Evolutionary conservation across 2,113 vertebrate species (phyloP), one percentile per base, ranked within the genome.

Genomic region (Thryonomys swinderianus): DNA sequence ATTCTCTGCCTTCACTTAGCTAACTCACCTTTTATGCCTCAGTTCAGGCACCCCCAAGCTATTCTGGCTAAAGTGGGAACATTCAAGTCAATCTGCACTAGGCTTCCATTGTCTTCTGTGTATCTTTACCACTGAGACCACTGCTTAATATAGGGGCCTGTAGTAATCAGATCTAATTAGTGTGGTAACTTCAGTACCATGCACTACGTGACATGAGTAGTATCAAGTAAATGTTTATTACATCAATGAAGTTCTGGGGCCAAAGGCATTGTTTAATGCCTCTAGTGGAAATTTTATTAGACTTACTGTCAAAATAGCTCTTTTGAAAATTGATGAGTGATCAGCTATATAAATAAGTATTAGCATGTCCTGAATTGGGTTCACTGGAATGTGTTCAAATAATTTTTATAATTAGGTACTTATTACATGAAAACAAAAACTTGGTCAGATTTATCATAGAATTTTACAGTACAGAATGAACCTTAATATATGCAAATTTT

Each of bases 381-480:
- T 73, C 10, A 27, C 34, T 40, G 40, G 8, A 18, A 45, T 91
- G 1, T 88, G 40, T 7, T 7, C 59, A 88, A n/a, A 51, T 71
- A 53, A n/a, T 40, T 83, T 94, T 92, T 61, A 71, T 86, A 76
- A 90, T 14, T 73, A n/a, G 32, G n/a, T 88, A 48, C 23, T 40
- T 90, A 83, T 76, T 74, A 86, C 2, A 53, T 14, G 32, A 57
- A 32, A 80, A 90, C 21, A 83, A 89, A 73, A 87, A 51, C 27
- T 74, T 51, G 5, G 74, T 93, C 30, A 53, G 34, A 30, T 59
- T 84, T 32, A 13, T 79, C 45, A 85, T 3, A 55, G 71, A 66
- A 66, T 37, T 80, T 81, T 55, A 61, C 2, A 93, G 73, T 3
- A 55, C 16, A 74, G 17, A 79, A 34, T 87, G 20, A 82, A 62